These are phyloP conservation scores for Exaiptasia diaphana DNA, from an alignment of 64 coral and sea anemone genomes.

Conservation along the genomic window DNA sequence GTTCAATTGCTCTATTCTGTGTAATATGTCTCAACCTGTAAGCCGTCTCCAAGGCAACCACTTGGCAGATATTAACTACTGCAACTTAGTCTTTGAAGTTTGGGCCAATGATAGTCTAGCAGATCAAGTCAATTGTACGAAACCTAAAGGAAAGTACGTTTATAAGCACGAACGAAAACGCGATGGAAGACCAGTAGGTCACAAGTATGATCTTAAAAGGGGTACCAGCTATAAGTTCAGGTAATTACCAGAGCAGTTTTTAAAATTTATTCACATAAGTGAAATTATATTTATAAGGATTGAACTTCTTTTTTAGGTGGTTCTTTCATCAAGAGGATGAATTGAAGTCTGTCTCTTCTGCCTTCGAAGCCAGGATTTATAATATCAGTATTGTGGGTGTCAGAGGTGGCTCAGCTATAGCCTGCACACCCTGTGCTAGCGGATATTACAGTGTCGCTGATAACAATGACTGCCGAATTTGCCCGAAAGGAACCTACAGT, in stretches of 20 bases:
- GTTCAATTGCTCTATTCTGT: constrained; percentile 68
- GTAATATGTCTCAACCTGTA: constrained; percentile 47
- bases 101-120: constrained; percentile 1
- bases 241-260: background rate
- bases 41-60: background rate
- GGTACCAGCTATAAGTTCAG: constrained; percentile 60
- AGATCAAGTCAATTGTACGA: constrained; percentile 72
- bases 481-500: constrained; percentile 51
- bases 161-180: constrained; percentile 59
- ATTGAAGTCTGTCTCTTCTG: constrained; percentile 45
- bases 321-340: constrained; percentile 67
- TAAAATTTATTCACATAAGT: background rate
- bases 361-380: constrained; percentile 67
- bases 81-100: constrained; percentile 59
- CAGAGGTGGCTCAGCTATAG: constrained; percentile 27
- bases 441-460: constrained; percentile 22
- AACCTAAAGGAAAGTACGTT: constrained; percentile 18
- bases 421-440: constrained; percentile 63
- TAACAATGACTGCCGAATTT: constrained; percentile 68
- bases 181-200: constrained; percentile 39
- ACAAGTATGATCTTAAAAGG: constrained; percentile 33
- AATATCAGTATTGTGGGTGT: constrained; percentile 70
- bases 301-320: constrained; percentile 52
- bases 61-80: constrained; percentile 53
- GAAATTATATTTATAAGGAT: background rate